Evolutionary conservation across 2,888 invertebrate species (phyloP), one percentile per base, ranked within the genome.

Genomic region (Scaptomyza flava): DNA sequence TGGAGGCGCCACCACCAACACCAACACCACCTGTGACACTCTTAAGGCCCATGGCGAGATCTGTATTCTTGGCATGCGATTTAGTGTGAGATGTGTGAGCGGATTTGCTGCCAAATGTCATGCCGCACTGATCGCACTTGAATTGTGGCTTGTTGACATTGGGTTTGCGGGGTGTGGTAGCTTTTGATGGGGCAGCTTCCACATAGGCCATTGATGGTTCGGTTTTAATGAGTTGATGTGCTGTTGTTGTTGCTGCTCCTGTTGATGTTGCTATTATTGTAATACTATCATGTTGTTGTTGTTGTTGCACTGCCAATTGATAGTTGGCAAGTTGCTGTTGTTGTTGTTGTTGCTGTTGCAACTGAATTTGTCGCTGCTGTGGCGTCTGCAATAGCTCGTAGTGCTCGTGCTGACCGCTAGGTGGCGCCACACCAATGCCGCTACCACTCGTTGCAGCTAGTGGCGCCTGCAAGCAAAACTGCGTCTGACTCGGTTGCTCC

Each of bases 21-120:
- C 23, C 23, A 23, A 23, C 23, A 23, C 23, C 23, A 23, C 3
- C 23, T 23, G n/a, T 17, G 33, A 30, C 33, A 3, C 52, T 38
- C 53, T 70, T 71, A 6, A 77, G 38, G 38, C 77, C 77, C 53
- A 79, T 43, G 34, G 80, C 65, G 33, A 77, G 56, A 20, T 89
- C 87, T 0, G 77, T 74, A 38, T 81, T 91, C 62, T 93, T 93
- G 38, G 94, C 94, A 91, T 96, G 96, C n/a, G 94, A 94, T 66
- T 94, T 93, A 31, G 94, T 91, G 85, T 95, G 94, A 85, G 95
- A 96, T 70, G 96, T 96, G 80, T 96, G 94, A 2, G 95, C 94
- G 90, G 94, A 95, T 89, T 96, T 95, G 82, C 96, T 96, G 47
- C 95, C 94, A 86, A 96, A 96, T 67, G 93, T 94, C 92, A 96